Evolutionary conservation across 2,113 vertebrate genomes (phyloP).

Genomic region (Forbesichthys papilliferus): DNA sequence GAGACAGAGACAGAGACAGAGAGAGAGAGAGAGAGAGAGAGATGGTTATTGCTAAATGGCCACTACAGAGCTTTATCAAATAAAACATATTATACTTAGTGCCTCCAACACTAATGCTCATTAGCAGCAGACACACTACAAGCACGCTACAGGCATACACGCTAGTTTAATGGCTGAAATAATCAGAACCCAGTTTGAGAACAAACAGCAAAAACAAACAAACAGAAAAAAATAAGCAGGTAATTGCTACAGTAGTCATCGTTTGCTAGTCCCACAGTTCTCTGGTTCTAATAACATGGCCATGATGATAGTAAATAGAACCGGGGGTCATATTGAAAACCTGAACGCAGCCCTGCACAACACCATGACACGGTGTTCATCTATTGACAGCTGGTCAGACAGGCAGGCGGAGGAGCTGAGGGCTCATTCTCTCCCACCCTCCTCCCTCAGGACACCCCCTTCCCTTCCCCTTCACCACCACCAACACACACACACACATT

Average conservation of each 20-base stretch:
- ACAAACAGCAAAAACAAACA: too few species aligned
- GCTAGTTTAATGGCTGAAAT: too few species aligned
- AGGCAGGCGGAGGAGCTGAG: constrained; percentile 12
- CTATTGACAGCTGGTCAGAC: constrained; percentile 37
- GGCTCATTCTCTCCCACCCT: constrained; percentile 8
- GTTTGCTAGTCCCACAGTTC: too few species aligned
- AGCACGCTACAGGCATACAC: too few species aligned
- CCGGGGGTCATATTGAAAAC: neutral
- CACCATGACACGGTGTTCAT: constrained; percentile 20
- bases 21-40: constrained; percentile 13
- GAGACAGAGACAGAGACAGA: constrained; percentile 39
- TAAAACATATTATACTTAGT: constrained; percentile 13
- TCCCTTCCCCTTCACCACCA: constrained; percentile 8
- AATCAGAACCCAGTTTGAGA: too few species aligned
- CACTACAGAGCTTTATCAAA: constrained; percentile 40
- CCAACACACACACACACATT: constrained; percentile 34
- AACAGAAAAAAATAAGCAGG: too few species aligned
- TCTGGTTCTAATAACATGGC: too few species aligned
- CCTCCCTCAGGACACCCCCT: neutral
- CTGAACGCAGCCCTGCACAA: constrained; percentile 14
- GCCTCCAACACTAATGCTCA: constrained; percentile 14
- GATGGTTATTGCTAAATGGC: constrained; percentile 20
- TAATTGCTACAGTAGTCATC: too few species aligned
- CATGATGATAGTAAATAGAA: too few species aligned
- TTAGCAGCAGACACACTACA: neutral